Conservation (phyloP, 2,888 invertebrate genomes). For the Mactromeris polynyma region DNA sequence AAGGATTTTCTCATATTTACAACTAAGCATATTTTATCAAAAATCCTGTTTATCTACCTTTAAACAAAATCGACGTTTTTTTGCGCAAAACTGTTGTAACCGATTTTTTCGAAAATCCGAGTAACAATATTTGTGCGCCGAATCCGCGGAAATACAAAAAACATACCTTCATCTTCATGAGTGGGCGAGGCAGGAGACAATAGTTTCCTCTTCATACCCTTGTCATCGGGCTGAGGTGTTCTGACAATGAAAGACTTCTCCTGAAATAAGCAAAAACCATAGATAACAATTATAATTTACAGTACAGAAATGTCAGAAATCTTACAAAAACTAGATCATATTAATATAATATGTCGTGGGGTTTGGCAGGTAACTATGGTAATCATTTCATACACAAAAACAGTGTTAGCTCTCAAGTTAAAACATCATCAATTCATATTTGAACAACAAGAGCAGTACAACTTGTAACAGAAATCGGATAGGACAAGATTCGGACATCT, state of each 20-base stretch:
- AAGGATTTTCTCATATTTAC: too few relatives aligned
- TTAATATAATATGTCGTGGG: not conserved
- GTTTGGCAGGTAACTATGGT: too few relatives aligned
- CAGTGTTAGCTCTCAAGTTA: too few relatives aligned
- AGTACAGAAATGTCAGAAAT: not conserved
- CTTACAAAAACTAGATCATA: not conserved
- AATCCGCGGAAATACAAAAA: too few relatives aligned
- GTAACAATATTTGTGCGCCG: not conserved
- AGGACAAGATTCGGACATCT: too few relatives aligned
- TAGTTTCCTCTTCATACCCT: slow-evolving; percentile 82
- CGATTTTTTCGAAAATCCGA: not conserved
- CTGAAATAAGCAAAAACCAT: slow-evolving; percentile 67
- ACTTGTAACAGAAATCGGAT: too few relatives aligned
- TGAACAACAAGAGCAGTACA: not conserved
- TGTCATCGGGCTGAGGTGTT: slow-evolving; percentile 80
- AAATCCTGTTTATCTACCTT: too few relatives aligned
- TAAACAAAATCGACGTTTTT: too few relatives aligned
- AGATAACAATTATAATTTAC: not conserved
- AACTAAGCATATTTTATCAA: too few relatives aligned
- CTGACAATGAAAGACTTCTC: slow-evolving; percentile 81
- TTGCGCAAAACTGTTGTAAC: too few relatives aligned
- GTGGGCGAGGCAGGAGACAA: slow-evolving; percentile 78
- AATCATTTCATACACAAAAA: too few relatives aligned
- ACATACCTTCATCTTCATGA: slow-evolving; percentile 78
- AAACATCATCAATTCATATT: too few relatives aligned